These are phyloP conservation scores for Helicoverpa armigera DNA, from an alignment of 1,140 invertebrate species.

Conservation along the genomic window DNA sequence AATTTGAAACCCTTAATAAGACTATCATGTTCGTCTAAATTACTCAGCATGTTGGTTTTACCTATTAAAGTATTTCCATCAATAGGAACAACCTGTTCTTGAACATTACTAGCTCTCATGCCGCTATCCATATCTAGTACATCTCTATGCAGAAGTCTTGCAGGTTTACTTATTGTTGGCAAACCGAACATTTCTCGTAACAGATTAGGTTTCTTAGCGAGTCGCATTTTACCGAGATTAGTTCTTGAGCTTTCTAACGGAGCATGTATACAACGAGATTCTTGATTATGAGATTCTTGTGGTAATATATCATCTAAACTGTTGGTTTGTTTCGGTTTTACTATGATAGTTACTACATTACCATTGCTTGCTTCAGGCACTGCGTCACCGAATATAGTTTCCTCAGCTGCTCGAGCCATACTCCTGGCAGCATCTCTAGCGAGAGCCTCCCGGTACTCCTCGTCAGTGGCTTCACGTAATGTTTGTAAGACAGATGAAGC, in stretches of 20 bases:
- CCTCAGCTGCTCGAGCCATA: conserved; percentile 54
- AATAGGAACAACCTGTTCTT: conserved; percentile 53
- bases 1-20: conserved; percentile 8
- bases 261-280: conserved; percentile 64
- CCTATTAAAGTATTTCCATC: conserved; percentile 1
- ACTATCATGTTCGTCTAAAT: background rate
- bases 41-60: background rate
- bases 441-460: conserved; percentile 79
- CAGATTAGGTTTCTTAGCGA: conserved; percentile 40
- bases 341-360: conserved; percentile 69
- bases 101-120: conserved; percentile 64
- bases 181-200: conserved; percentile 52
- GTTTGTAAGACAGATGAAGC: conserved; percentile 80
- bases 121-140: conserved; percentile 66
- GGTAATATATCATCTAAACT: conserved; percentile 60
- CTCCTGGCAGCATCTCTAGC: conserved; percentile 74
- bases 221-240: conserved; percentile 34
- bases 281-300: conserved; percentile 68
- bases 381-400: conserved; percentile 52
- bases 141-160: conserved; percentile 53
- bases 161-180: conserved; percentile 42
- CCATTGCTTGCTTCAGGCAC: conserved; percentile 52
- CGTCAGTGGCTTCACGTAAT: conserved; percentile 74
- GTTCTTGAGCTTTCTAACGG: conserved; percentile 54
- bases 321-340: conserved; percentile 60